These are phyloP conservation scores for Tenthredo distinguenda DNA, from an alignment of 2,888 invertebrate species.

Conservation along the genomic window DNA sequence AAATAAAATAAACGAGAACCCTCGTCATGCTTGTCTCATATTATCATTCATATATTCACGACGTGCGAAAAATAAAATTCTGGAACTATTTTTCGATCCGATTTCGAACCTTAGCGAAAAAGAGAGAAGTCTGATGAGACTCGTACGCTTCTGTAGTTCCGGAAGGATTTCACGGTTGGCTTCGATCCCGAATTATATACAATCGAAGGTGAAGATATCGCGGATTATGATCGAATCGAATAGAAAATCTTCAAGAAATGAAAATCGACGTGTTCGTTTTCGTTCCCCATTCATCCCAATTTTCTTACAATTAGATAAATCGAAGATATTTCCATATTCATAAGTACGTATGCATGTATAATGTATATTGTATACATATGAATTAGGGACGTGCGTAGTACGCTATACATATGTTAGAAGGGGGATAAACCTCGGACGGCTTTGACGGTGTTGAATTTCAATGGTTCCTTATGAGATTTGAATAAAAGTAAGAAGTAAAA, in stretches of 20 bases:
- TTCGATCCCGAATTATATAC: too few species aligned
- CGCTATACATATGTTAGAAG: neutral
- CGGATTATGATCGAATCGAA: too few species aligned
- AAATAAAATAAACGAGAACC: neutral
- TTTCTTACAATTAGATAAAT: neutral
- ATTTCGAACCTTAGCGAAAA: too few species aligned
- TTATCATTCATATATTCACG: neutral
- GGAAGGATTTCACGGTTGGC: too few species aligned
- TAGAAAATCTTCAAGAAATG: too few species aligned
- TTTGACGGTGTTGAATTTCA: conserved; percentile 40
- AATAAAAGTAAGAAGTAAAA: conserved; percentile 16
- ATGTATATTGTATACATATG: neutral
- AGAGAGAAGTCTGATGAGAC: too few species aligned
- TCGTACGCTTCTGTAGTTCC: too few species aligned
- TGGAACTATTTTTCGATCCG: neutral
- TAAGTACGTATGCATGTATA: neutral
- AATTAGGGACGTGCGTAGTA: neutral
- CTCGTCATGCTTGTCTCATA: neutral
- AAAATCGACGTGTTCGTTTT: neutral
- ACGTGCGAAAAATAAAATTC: neutral
- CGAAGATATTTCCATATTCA: neutral
- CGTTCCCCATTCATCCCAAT: neutral
- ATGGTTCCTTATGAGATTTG: conserved; percentile 18
- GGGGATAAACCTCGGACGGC: neutral
- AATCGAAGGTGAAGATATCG: too few species aligned